Conservation (phyloP, 2,888 invertebrate genomes). For the Melangyna quadrimaculata region DNA sequence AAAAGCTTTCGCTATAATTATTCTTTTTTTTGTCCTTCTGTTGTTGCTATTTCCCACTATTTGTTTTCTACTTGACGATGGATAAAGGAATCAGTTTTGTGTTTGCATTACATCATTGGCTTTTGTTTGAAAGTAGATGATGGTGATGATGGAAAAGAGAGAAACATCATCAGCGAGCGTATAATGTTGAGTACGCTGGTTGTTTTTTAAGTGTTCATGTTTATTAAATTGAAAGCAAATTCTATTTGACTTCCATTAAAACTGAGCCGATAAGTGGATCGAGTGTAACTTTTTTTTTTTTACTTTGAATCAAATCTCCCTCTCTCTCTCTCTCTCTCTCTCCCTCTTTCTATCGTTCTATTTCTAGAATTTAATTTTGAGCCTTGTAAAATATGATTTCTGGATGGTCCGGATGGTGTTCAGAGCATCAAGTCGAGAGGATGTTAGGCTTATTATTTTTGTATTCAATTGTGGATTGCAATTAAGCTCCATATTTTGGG, state of each 20-base stretch:
- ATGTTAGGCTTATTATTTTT: conserved; percentile 13
- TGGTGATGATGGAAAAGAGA: not conserved
- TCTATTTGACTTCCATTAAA: conserved; percentile 69
- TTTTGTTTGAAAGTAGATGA: not conserved
- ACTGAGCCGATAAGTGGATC: conserved; percentile 62
- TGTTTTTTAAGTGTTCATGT: conserved; percentile 56
- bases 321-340: not conserved
- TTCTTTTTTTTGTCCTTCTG: not conserved
- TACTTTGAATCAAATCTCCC: not conserved
- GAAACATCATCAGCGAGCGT: not conserved
- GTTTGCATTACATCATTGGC: conserved; percentile 67
- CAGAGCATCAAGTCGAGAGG: not conserved
- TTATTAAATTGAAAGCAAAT: conserved; percentile 68
- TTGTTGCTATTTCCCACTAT: not conserved
- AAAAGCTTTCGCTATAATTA: conserved; percentile 52
- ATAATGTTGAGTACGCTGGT: not conserved
- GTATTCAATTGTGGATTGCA: conserved; percentile 45
- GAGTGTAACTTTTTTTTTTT: conserved; percentile 25
- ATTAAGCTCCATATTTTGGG: conserved; percentile 41
- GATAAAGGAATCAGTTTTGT: conserved; percentile 61
- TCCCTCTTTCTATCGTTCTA: not conserved
- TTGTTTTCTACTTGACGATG: conserved; percentile 47
- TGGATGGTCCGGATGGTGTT: not conserved
- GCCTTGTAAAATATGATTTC: conserved; percentile 32
- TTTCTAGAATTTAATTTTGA: conserved; percentile 55